phyloP scores from a whole-genome alignment of 2,113 vertebrate genomes.

The Elanus axillaris region DNA sequence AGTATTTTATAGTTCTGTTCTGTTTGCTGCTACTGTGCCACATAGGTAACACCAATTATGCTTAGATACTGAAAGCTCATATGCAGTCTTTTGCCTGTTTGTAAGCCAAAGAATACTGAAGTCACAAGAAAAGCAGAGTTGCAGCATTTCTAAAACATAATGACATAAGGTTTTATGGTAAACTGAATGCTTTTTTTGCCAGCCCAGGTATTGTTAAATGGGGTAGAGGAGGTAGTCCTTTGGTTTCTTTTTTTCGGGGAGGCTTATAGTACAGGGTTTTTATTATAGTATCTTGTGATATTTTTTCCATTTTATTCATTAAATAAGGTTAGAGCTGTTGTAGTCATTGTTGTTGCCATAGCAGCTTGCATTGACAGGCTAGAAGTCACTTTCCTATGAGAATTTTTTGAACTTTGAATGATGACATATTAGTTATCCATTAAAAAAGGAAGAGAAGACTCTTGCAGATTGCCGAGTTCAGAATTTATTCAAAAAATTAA shows the following conservation, averaged over 20 bases:
- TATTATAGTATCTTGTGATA: not conserved
- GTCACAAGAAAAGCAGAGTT: not conserved
- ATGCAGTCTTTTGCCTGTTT: not conserved
- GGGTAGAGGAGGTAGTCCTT: not conserved
- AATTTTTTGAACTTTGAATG: not conserved
- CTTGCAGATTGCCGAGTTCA: not conserved
- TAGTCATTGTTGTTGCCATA: constrained; percentile 32
- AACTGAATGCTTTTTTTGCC: not conserved
- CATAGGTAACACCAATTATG: not conserved
- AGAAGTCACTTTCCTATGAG: not conserved
- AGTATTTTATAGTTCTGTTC: not conserved
- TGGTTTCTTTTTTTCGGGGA: not conserved
- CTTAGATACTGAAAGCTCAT: not conserved
- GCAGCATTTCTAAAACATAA: not conserved
- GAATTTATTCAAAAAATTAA: not conserved
- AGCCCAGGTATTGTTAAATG: not conserved
- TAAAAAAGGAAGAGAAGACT: not conserved
- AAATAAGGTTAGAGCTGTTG: not conserved
- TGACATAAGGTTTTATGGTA: not conserved
- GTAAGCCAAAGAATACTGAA: not conserved
- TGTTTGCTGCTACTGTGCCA: not conserved
- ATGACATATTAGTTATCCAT: not conserved
- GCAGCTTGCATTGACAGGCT: not conserved
- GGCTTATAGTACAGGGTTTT: not conserved
- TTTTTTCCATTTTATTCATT: not conserved